Evolutionary conservation across 2,113 vertebrate genomes (phyloP), one percentile per base, ranked within the genome.

Genomic region (Mobula hypostoma): DNA sequence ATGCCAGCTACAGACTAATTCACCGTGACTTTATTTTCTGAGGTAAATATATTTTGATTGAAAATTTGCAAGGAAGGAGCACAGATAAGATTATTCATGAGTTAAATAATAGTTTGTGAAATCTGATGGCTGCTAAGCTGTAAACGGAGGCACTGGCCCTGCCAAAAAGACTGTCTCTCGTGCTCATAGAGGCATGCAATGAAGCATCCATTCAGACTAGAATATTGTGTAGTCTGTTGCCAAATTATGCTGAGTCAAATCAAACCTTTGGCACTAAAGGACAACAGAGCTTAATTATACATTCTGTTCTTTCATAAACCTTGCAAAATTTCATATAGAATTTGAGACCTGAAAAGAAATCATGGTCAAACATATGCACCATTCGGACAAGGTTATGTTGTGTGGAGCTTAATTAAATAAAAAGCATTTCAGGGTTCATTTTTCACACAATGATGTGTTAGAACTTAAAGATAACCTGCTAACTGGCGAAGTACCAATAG

Each of bases 261-360:
- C 63, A 66, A 66, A 63, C 6, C 61, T 61, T 66, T 66, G 58
- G 58, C 85, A 63, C 27, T 66, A n/a, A 90, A 63, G 29, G 32
- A 90, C 66, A 66, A 68, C 14, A 66, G 85, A 15, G 14, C n/a
- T n/a, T 19, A 61, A 66, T 90, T 32, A 66, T 24, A 66, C 66
- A 66, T 68, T 32, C 61, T n/a, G 12, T 66, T 61, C 15, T 66
- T 48, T 90, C n/a, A 66, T 61, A 90, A n/a, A 27, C 17, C 63
- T 90, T 90, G 17, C 14, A 90, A 66, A 15, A 32, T 90, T 90
- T 90, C 85, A 66, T n/a, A 90, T 24, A 66, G n/a, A 90, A 90
- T n/a, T 66, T 32, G 61, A 90, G 15, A 36, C 15, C 14, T 32
- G n/a, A 15, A 32, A 90, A 68, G 29, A 90, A 32, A 90, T 90